Base-by-base conservation (phyloP, 1,140 invertebrate genomes). In the Gryllus bimaculatus region DNA sequence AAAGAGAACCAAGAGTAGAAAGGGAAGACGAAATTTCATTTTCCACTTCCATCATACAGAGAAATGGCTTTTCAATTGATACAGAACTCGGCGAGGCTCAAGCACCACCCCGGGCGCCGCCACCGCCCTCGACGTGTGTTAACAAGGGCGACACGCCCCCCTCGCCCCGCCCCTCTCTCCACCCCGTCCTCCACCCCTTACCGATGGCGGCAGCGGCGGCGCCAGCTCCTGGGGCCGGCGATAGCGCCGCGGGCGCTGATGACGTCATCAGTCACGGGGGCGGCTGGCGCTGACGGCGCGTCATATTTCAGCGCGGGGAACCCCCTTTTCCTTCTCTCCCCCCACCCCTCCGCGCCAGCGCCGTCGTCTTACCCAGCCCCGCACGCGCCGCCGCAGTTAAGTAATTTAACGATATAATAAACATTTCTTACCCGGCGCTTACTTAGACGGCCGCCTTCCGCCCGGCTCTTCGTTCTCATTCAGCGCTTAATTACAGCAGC, bases 381-480 rank as follows among this genome's bases (percentile, higher is more conserved):
- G 10, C 54, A 66, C 54, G 54, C 54, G 18, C 54, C 18, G 18
- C 10, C 54, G 54, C 10, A 13, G 54, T 66, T 66, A 66, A 66
- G 54, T 66, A 66, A 66, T 66, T 66, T 66, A 13, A 66, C 54
- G 54, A 66, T 66, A 66, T 66, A 66, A 66, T 66, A 66, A 66
- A 66, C 54, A 66, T 66, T 13, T 66, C 54, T 66, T 66, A 66
- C 54, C 26, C 26, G 26, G 54, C 54, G 54, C 54, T 66, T 66
- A 66, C 54, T 66, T 66, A 66, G 54, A 10, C 18, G 10, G 2
- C 54, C 54, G 18, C 10, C 54, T 66, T 66, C 54, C 18, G 54
- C 54, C n/a, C 18, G 10, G 54, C 18, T 66, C 54, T 66, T 66
- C 10, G 7, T 66, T 66, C 54, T 66, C 54, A 66, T 66, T 66